Evolutionary conservation across 2,797 vertebrate species (phyloP).

Genomic region (Sternarchorhynchus goeldii): DNA sequence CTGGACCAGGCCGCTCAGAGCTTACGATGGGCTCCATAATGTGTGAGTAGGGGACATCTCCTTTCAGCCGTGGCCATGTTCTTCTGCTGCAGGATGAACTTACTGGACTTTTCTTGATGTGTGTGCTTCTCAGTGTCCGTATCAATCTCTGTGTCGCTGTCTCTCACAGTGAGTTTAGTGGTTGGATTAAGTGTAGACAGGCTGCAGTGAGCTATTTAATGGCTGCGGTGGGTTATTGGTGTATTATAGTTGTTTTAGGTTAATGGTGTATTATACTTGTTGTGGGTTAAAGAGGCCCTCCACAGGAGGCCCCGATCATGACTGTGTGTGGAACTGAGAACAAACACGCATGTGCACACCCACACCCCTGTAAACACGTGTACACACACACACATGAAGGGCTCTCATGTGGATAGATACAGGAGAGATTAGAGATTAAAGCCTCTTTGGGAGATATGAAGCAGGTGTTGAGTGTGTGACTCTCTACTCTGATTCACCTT

Average conservation of each 20-base stretch:
- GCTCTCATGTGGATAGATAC: no score
- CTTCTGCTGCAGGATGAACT: background rate
- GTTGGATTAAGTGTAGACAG: background rate
- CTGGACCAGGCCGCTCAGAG: conserved; percentile 11
- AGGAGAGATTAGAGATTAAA: no score
- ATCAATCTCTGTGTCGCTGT: background rate
- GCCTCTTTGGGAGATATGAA: no score
- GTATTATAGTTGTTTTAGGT: background rate
- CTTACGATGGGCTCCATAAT: conserved; percentile 76
- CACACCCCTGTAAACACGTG: conserved; percentile 20
- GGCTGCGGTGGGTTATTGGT: conserved; percentile 25
- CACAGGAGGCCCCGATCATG: no score
- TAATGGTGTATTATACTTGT: conserved; percentile 32
- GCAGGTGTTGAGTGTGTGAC: conserved; percentile 1
- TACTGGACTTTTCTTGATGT: background rate
- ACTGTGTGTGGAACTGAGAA: background rate
- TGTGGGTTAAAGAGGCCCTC: background rate
- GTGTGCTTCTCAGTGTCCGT: background rate
- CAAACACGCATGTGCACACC: background rate
- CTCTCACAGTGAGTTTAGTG: background rate
- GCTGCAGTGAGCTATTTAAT: conserved; percentile 10
- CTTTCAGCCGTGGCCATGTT: conserved; percentile 4
- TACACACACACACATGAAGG: background rate
- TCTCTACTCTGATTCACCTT: conserved; percentile 30
- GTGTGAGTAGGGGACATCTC: conserved; percentile 69